Base-by-base conservation (phyloP, 2,113 vertebrate genomes). In the Elgaria multicarinata region DNA sequence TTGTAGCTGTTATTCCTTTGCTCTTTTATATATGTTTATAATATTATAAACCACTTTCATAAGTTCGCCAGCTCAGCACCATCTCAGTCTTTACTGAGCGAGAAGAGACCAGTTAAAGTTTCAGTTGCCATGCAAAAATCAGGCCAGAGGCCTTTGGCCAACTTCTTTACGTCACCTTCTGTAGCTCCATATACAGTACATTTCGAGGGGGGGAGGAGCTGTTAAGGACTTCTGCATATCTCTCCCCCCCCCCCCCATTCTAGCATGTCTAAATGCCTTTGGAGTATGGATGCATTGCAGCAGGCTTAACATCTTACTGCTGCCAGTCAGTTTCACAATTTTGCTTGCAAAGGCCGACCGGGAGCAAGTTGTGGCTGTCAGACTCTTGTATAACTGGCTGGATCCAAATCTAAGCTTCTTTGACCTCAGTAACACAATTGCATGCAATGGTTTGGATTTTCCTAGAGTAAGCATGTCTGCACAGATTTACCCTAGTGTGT, bases 181-280 rank as follows among this genome's bases (percentile, higher is more conserved):
- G 33, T 78, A 8, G 50, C 0, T 0, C 66, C 66, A 33, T 0
- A 0, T 3, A 82, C n/a, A n/a, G n/a, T 39, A 62, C n/a, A 62
- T 67, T 36, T n/a, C n/a, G n/a, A n/a, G n/a, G n/a, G 55, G 62
- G 79, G 86, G 87, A 88, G 90, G 90, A 75, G 67, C 58, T 86
- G 8, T 18, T 69, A 62, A 24, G 4, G 0, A 75, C 69, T 0
- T 33, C 33, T 83, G 31, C 31, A 53, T 69, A 86, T 88, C 66
- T 87, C 1, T 4, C n/a, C 66, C 80, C 26, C 0, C 13, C 42
- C 18, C 18, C 0, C 14, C 22, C 0, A 31, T 91, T 89, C 75
- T 12, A 26, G 14, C 9, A 9, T 81, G 33, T 58, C 50, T 58
- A 58, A 81, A 24, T 5, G 24, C 55, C 71, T 53, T 31, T n/a